Base-by-base conservation (phyloP, 2,113 vertebrate genomes). In the Larimichthys polyactis region DNA sequence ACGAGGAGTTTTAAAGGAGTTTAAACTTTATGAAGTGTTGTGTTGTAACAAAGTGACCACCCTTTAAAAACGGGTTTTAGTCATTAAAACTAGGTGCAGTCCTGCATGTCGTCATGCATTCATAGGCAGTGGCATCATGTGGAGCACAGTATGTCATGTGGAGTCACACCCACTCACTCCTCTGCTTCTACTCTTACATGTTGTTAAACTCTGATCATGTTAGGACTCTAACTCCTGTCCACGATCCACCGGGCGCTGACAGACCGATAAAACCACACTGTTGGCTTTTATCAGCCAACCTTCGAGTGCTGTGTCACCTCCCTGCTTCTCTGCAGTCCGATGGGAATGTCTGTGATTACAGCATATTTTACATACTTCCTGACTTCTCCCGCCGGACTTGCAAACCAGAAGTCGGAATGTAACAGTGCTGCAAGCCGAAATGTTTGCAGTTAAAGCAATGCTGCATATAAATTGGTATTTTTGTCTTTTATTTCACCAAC, bases 31-130 rank as follows among this genome's bases (percentile, higher is more conserved):
- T 36, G 32, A 6, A 36, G 32, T 36, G 32, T 36, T 4, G 2
- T 57, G 11, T 24, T 71, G 52, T 43, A 40, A 44, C 62, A 22
- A 46, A 71, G 12, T 43, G 17, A 12, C 27, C 46, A 40, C 65
- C 32, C 43, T 48, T 29, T 71, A 43, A 54, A 51, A 51, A 11
- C 32, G 15, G 1, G 16, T 36, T 22, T 36, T 36, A 51, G 12
- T 66, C 65, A 52, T 81, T 78, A 46, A 76, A 79, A 73, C 74
- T 78, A 78, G 90, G 86, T 71, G 73, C 27, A 51, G 57, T 48
- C 24, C 71, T 79, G 40, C 29, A 79, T 84, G 82, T n/a, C 51
- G 81, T 93, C 87, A 84, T 85, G 71, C 86, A 94, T 94, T 93
- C 90, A 80, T 90, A 15, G 4, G 65, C 82, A 32, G 63, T 88